Evolutionary conservation across 2,113 vertebrate species (phyloP), one percentile per base, ranked within the genome.

Genomic region (Oceanites oceanicus): DNA sequence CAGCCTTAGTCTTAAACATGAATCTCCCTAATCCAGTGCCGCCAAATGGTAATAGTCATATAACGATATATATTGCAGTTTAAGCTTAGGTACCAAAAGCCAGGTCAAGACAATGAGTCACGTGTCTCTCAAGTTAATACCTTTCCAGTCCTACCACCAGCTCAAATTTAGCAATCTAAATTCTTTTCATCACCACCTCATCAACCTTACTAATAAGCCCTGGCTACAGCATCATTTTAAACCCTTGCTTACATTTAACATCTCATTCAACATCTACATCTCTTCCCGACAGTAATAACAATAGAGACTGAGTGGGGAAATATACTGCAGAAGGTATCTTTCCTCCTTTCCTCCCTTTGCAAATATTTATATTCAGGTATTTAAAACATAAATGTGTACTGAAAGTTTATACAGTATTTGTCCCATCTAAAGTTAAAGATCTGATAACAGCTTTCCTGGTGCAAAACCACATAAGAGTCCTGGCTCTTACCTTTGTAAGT

Each of bases 401-500:
- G 9, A 15, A 84, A 63, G 20, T 63, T 80, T 76, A 71, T 8
- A 45, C 9, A 55, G 20, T 53, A 65, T 29, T 70, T 67, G 26
- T 19, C 55, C 32, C 49, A 45, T 9, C 38, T 67, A 29, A 79
- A 88, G 15, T 34, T 62, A 47, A 79, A 65, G 30, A 85, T 23
- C 21, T 49, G 15, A 1, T 74, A 86, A 63, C 15, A 8, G 47
- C 44, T 82, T 63, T 73, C 42, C 34, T 29, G n/a, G 7, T 10
- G 23, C 47, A 73, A 71, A 86, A 65, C 8, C 34, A 62, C 8
- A 2, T 32, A 74, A 49, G 14, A 65, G 10, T 36, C n/a, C 13
- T 53, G 16, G 18, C 50, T 78, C 95, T 94, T 98, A 99, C 99
- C 99, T 99, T 99, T 45, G 99, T 99, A 45, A 99, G 99, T 12